Conservation (phyloP, 92 coral and sea anemone genomes). For the Montipora capitata region DNA sequence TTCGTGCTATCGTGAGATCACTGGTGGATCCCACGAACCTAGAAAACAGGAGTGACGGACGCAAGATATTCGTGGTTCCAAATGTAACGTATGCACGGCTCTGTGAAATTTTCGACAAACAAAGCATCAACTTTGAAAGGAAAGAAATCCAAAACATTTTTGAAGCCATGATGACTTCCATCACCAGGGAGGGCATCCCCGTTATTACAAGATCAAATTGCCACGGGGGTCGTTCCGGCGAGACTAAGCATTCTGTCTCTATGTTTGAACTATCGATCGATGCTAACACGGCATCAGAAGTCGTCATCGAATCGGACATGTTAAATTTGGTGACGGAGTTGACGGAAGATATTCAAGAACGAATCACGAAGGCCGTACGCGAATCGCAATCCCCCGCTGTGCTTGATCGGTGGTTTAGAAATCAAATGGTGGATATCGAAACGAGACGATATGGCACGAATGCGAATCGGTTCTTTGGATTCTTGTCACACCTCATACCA, state of each 20-base stretch:
- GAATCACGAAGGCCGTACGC: conserved; percentile 4
- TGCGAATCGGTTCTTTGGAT: background rate
- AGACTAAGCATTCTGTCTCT: too few species aligned
- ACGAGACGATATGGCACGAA: background rate
- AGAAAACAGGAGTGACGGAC: conserved; percentile 1
- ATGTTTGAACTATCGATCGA: background rate
- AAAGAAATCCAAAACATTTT: conserved; percentile 11
- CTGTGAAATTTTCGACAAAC: conserved; percentile 1
- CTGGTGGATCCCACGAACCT: background rate
- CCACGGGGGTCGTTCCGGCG: background rate
- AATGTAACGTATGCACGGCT: background rate
- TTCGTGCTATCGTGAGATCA: background rate
- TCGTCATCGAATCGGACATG: conserved; percentile 17
- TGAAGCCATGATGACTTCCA: background rate
- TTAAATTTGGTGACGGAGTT: background rate
- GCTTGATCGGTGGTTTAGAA: background rate
- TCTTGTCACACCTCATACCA: background rate
- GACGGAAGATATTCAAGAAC: background rate
- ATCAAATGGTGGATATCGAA: background rate
- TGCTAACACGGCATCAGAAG: conserved; percentile 9
- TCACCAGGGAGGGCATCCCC: background rate
- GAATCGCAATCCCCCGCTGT: background rate
- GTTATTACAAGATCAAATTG: background rate
- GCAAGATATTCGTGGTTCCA: conserved; percentile 10
- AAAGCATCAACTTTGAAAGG: background rate